Percentiles rank a stretch among this genome's conserved stretches.
These are phyloP conservation scores for Babylonia areolata DNA, from an alignment of 1,140 invertebrate species.

Conservation along the genomic window DNA sequence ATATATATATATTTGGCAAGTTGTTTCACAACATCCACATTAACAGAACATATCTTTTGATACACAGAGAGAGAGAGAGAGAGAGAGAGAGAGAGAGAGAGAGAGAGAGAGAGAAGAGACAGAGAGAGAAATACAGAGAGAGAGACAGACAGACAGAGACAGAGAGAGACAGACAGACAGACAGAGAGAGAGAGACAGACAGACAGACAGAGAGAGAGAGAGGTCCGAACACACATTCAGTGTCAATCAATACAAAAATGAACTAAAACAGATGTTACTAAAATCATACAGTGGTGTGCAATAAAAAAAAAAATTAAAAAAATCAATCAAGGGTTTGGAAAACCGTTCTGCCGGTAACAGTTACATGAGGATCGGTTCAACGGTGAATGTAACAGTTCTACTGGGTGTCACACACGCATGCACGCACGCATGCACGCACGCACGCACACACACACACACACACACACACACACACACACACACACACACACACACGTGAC, in stretches of 20 bases:
- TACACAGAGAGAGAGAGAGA: constrained; percentile 7
- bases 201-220: constrained; percentile 12
- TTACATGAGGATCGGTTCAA: no score
- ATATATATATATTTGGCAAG: no score
- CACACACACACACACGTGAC: background rate
- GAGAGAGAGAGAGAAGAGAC: constrained; percentile 9
- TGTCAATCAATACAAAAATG: no score
- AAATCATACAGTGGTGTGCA: no score
- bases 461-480: constrained; percentile 18
- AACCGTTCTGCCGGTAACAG: no score
- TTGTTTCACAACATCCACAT: background rate
- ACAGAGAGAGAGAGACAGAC: constrained; percentile 15
- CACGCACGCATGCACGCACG: background rate
- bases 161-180: constrained; percentile 17
- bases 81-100: constrained; percentile 20
- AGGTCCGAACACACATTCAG: background rate
- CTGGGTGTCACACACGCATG: background rate
- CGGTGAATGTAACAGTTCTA: no score
- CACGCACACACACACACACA: background rate
- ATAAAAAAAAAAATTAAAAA: no score
- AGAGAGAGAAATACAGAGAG: constrained; percentile 1
- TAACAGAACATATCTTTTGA: background rate
- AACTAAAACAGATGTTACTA: no score
- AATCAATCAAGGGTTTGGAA: no score
- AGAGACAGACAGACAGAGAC: constrained; percentile 16